Base-by-base conservation (phyloP, 1,140 invertebrate species). In the Aethina tumida region DNA sequence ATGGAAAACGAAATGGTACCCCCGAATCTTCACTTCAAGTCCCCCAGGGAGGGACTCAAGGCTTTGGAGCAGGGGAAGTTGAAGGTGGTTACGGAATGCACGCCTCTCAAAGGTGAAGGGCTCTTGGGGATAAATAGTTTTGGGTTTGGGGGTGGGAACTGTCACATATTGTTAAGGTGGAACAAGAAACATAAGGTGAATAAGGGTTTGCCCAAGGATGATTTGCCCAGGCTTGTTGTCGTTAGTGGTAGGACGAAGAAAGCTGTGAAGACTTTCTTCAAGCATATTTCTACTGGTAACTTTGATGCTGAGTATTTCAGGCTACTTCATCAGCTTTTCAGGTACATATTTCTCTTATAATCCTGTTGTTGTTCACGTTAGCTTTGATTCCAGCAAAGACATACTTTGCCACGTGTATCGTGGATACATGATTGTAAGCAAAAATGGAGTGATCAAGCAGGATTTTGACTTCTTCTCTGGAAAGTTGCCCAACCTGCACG, bases 11-110 rank as follows among this genome's bases (percentile, higher is more conserved):
- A 74, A n/a, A 63, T 69, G 2, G 74, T 92, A 45, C 77, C 84
- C 8, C 79, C 82, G 2, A 92, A 91, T 55, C 67, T 93, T 13
- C 77, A 92, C 60, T 89, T 72, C 59, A 65, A 71, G 4, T 66
- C 59, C 2, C 75, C 84, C 9, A 84, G 85, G 49, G 68, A 76
- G 15, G 74, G 81, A 22, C 82, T 91, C 27, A 63, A 73, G 9
- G 75, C 77, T 1, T 62, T 92, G 1, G 53, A 64, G 5, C 73
- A 84, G 41, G 82, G 81, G 0, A 62, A 73, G 15, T 63, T 92
- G 8, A 64, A 75, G 50, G 76, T 81, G 2, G 74, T 88, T 1
- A 73, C 71, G 0, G 72, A 83, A 25, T 69, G 72, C 20, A 76
- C 67, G 0, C 63, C 66, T 0, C 74, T 81, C 64, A 26, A 10